Percentiles rank a stretch among this genome's conserved stretches.
Conservation (phyloP, 1,140 invertebrate species). For the Thalassaphorura encarpata region DNA sequence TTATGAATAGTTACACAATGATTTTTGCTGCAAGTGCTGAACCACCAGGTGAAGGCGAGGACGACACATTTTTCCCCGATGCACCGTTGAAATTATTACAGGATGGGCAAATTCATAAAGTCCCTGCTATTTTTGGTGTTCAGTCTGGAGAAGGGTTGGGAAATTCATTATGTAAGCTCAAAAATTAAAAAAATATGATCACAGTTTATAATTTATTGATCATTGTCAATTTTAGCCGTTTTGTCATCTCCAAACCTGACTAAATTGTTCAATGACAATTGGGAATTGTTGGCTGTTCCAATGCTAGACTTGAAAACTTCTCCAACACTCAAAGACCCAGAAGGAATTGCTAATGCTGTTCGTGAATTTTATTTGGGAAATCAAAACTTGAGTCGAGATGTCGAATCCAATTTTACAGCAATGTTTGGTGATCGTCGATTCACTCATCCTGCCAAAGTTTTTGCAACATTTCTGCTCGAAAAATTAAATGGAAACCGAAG, state of each 20-base stretch:
- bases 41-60: background rate
- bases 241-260: background rate
- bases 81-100: background rate
- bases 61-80: slow-evolving; percentile 7
- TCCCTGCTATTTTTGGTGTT: slow-evolving; percentile 1
- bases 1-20: too few species aligned
- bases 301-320: background rate
- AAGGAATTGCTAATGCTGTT: background rate
- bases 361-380: background rate
- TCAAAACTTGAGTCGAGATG: background rate
- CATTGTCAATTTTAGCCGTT: background rate
- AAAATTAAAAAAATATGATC: background rate
- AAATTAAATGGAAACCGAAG: background rate
- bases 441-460: background rate
- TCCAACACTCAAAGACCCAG: background rate
- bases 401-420: background rate
- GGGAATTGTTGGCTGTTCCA: background rate
- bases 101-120: background rate
- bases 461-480: background rate
- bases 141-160: background rate
- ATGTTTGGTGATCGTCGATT: background rate
- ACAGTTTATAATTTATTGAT: background rate
- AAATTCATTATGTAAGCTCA: slow-evolving; percentile 1
- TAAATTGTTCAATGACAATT: background rate
- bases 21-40: background rate